phyloP scores from a whole-genome alignment of 2,113 vertebrate genomes.

The Solenodon paradoxus region DNA sequence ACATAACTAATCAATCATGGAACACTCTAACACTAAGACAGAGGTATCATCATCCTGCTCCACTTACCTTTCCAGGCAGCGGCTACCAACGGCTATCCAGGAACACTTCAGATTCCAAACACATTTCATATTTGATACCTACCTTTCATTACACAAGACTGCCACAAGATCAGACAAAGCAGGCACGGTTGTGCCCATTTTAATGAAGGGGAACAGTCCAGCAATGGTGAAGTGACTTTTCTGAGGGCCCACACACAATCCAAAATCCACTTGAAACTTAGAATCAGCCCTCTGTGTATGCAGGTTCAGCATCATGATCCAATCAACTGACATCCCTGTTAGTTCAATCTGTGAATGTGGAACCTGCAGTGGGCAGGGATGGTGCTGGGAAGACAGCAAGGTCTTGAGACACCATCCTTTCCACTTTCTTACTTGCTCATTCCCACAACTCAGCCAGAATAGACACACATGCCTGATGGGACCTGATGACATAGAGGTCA shows the following conservation, averaged over 20 bases:
- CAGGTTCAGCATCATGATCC: too few species aligned
- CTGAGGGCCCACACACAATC: not conserved
- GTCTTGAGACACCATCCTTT: not conserved
- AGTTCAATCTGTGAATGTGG: too few species aligned
- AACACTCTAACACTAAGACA: not conserved
- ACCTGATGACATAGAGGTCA: not conserved
- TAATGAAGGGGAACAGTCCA: not conserved
- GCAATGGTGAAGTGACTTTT: not conserved
- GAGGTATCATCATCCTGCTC: not conserved
- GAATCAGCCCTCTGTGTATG: too few species aligned
- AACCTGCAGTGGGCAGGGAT: not conserved
- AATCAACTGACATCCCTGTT: too few species aligned
- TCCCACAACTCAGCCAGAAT: not conserved
- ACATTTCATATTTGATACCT: not conserved
- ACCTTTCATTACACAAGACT: not conserved
- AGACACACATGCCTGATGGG: accelerated
- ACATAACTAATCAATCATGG: not conserved
- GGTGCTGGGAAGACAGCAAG: not conserved
- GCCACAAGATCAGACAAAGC: not conserved
- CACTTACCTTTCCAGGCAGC: not conserved
- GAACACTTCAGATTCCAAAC: not conserved
- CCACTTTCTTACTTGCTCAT: not conserved
- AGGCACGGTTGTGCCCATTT: not conserved
- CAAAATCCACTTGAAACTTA: too few species aligned
- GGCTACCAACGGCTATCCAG: not conserved